Conservation (phyloP, 2,797 vertebrate genomes). For the Eulemur rubriventer region DNA sequence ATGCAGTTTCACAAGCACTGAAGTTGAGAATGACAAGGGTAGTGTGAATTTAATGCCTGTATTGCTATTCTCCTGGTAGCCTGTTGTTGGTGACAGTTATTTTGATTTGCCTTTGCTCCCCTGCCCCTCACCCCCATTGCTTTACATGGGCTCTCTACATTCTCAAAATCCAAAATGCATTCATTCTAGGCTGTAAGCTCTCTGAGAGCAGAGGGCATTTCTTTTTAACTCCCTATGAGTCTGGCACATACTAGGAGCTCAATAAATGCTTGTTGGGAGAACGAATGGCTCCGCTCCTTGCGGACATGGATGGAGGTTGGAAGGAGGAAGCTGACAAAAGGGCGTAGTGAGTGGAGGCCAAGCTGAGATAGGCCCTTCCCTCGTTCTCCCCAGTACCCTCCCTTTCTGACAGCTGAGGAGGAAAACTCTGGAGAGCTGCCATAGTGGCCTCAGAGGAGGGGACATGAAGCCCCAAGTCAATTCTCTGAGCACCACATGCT, state of each 20-base stretch:
- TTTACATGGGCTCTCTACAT: not conserved
- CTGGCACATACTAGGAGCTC: not conserved
- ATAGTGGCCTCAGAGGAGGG: not conserved
- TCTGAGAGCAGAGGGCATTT: not conserved
- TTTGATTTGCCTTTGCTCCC: not conserved
- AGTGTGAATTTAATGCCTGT: not conserved
- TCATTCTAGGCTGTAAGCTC: not conserved
- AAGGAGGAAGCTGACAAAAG: not conserved
- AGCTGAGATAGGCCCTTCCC: not conserved
- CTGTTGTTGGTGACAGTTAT: not conserved
- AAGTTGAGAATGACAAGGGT: not conserved
- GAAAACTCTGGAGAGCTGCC: not conserved
- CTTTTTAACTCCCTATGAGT: not conserved
- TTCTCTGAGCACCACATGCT: not conserved
- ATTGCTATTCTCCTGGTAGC: not conserved
- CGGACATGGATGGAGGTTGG: not conserved
- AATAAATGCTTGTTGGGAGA: not conserved
- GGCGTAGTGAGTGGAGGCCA: not conserved
- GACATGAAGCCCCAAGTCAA: not conserved
- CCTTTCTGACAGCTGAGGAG: not conserved
- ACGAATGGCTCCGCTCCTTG: not conserved
- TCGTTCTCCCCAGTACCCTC: not conserved
- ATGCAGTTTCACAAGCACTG: not conserved
- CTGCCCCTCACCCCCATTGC: not conserved
- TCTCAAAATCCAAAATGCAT: not conserved